Conservation (phyloP, 2,888 invertebrate species). For the Leptogaster cylindrica region DNA sequence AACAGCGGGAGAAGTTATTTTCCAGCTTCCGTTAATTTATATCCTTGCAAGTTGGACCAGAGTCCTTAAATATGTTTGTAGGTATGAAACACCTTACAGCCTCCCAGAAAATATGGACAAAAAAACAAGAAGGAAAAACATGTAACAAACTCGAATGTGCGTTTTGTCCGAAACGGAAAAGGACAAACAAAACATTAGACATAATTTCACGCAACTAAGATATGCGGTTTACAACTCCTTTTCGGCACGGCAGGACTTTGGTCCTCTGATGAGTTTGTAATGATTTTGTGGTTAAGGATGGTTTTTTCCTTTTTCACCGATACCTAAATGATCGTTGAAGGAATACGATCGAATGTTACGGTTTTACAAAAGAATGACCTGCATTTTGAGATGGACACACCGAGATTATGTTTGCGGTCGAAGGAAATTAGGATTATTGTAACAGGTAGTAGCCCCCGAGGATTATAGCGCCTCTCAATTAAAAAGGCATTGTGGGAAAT, state of each 20-base stretch:
- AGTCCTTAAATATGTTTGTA: constrained; percentile 24
- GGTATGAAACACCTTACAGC: constrained; percentile 20
- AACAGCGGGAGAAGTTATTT: constrained; percentile 28
- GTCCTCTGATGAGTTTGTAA: constrained; percentile 30
- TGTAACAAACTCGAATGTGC: not conserved
- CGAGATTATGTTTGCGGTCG: constrained; percentile 22
- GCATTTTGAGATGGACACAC: constrained; percentile 25
- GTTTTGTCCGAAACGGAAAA: constrained; percentile 31
- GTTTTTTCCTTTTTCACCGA: not conserved
- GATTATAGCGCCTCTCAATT: constrained; percentile 30
- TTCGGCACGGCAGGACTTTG: constrained; percentile 32
- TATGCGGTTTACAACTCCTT: constrained; percentile 17
- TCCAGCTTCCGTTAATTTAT: constrained; percentile 41
- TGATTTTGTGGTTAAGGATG: constrained; percentile 30
- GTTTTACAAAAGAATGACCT: constrained; percentile 19
- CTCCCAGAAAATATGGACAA: not conserved
- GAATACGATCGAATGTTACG: not conserved
- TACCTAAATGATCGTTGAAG: constrained; percentile 14
- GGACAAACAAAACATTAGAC: constrained; percentile 40
- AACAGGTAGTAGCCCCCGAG: constrained; percentile 12
- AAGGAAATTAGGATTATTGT: constrained; percentile 23
- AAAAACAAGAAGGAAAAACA: not conserved
- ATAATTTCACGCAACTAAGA: constrained; percentile 41
- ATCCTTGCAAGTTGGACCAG: constrained; percentile 17
- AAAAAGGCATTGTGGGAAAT: not conserved